Base-by-base conservation (phyloP, 2,888 invertebrate species). In the Volucella bombylans region DNA sequence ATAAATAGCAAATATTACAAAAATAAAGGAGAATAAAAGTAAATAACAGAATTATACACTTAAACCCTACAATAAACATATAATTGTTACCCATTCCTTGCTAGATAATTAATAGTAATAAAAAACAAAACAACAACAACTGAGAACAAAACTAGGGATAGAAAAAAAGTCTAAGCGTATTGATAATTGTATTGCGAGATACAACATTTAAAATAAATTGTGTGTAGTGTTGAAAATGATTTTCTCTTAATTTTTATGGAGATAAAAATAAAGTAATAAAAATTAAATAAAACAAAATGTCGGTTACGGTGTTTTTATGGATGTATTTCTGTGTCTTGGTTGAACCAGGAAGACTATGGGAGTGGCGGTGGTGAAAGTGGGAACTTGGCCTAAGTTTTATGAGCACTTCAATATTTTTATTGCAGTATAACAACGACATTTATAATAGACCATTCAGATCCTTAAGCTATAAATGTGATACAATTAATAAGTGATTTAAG, bases 41-140 rank as follows among this genome's bases (percentile, higher is more conserved):
- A 72, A 73, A 64, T 23, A 73, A 41, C 8, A 39, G 18, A 55
- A 55, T 68, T 61, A 47, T 68, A 69, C 47, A 62, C 23, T 49
- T 54, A 47, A 77, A 62, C 45, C 45, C 8, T 41, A 62, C 47
- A 43, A 2, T 23, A 14, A 55, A n/a, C 14, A 43, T 50, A 31
- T 68, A 61, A 55, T 62, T 77, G 68, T 54, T 54, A 23, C 61
- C 68, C 59, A 61, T 54, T 52, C 76, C 76, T 41, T 39, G 55
- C 50, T 49, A 69, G 69, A 54, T 47, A 62, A 62, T 68, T 47
- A 12, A 14, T 62, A n/a, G 49, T 39, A 47, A 62, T 15, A 43
- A 41, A n/a, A 43, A 45, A 50, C 54, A 23, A 23, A 23, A 23
- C 1, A 23, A 18, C 18, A 39, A 43, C 8, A 43, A 43, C 11